Percentiles rank a stretch among this genome's conserved stretches.
Evolutionary conservation across 1,140 invertebrate species (phyloP).

Genomic region (Philotrypesis tridentata): DNA sequence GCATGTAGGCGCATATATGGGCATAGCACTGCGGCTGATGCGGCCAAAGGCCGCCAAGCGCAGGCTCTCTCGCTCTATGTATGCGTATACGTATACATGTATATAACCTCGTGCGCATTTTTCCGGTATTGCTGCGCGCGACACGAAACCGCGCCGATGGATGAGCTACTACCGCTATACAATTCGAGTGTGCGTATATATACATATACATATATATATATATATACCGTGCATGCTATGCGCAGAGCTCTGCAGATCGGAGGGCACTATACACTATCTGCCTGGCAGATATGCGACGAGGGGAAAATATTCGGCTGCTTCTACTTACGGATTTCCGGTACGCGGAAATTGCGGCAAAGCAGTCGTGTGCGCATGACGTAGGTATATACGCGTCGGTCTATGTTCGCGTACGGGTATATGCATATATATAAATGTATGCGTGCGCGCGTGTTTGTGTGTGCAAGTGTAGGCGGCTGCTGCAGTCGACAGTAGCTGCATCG

Average conservation of each 20-base stretch:
- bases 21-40: neutral
- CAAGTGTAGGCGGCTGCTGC: neutral
- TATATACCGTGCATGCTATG: too few relatives aligned
- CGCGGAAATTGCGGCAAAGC: constrained; percentile 33
- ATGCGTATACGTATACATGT: too few relatives aligned
- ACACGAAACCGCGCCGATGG: neutral
- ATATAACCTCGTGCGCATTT: neutral
- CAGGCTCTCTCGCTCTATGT: too few relatives aligned
- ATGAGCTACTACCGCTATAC: too few relatives aligned
- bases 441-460: neutral
- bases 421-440: neutral
- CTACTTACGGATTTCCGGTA: constrained; percentile 29
- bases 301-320: constrained; percentile 2
- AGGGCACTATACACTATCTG: neutral
- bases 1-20: neutral
- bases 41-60: neutral
- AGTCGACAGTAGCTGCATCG: constrained; percentile 11
- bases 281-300: neutral
- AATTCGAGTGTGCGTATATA: too few relatives aligned
- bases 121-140: neutral
- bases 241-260: too few relatives aligned
- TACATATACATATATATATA: too few relatives aligned
- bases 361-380: neutral
- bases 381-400: neutral
- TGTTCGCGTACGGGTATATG: neutral